A percentile compares a stretch with the other conserved stretches of the same genome.
Evolutionary conservation across 2,888 invertebrate genomes (phyloP).

Genomic region (Netelia virgata): DNA sequence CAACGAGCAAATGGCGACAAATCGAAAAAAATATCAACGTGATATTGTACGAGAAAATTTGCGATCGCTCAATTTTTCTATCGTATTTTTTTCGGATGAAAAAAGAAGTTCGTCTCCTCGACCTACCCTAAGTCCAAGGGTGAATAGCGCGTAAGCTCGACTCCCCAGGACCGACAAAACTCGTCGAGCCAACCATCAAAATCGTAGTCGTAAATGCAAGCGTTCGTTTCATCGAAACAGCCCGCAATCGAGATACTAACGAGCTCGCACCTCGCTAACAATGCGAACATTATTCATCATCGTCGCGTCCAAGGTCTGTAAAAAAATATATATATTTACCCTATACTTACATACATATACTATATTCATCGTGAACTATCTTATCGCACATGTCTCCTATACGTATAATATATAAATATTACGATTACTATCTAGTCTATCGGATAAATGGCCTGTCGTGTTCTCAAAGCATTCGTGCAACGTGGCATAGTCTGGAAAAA

Average conservation of each 20-base stretch:
- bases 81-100: no score
- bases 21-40: no score
- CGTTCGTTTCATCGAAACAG: constrained; percentile 35
- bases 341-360: constrained; percentile 25
- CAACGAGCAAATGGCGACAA: no score
- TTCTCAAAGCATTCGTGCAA: no score
- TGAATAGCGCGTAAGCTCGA: no score
- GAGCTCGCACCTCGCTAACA: constrained; percentile 53
- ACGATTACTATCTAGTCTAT: constrained; percentile 29
- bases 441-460: no score
- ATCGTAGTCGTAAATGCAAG: constrained; percentile 15
- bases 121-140: no score
- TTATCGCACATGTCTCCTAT: neutral
- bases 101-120: no score
- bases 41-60: no score
- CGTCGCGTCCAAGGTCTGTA: constrained; percentile 41
- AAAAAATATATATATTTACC: constrained; percentile 30
- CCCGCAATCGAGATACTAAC: constrained; percentile 63
- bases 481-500: no score
- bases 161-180: no score
- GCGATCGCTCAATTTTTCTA: no score
- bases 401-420: constrained; percentile 5
- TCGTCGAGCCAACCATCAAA: neutral
- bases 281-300: constrained; percentile 53
- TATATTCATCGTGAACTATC: neutral